Evolutionary conservation across 2,797 vertebrate species (phyloP).

Genomic region (Chloroceryle inda): DNA sequence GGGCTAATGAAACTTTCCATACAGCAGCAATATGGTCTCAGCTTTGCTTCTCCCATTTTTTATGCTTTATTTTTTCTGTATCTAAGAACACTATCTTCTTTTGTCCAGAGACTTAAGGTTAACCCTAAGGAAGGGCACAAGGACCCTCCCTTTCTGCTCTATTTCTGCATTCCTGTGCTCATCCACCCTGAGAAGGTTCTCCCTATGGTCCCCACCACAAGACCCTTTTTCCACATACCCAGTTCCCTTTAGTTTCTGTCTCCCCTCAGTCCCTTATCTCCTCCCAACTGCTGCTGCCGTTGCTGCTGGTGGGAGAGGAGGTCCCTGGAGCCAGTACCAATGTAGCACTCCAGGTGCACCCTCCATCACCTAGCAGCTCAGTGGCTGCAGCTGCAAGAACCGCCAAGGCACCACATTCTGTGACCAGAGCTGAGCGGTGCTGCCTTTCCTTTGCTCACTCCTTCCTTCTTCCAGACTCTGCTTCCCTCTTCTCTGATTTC

Average conservation of each 20-base stretch:
- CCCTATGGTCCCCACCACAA: background rate
- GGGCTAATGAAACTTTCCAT: background rate
- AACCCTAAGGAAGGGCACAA: background rate
- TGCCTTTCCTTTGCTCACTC: background rate
- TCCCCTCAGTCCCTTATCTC: background rate
- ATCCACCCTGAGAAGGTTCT: background rate
- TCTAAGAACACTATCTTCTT: background rate
- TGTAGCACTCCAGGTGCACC: background rate
- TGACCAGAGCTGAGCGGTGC: background rate
- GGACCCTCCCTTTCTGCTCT: background rate
- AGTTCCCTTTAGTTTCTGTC: background rate
- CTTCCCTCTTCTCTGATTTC: background rate
- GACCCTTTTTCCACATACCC: background rate
- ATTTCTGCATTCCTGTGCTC: background rate
- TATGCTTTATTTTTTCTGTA: background rate
- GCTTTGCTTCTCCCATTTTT: background rate
- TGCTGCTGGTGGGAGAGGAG: background rate
- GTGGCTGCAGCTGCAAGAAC: background rate
- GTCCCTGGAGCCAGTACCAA: no score
- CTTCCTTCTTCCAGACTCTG: background rate
- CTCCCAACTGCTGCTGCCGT: background rate
- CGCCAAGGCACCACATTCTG: fast-evolving
- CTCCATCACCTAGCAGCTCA: background rate
- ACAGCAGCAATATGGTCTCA: background rate
- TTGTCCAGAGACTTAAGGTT: background rate